Evolutionary conservation across 1,140 invertebrate species (phyloP), one percentile per base, ranked within the genome.

Genomic region (Achroia grisella): DNA sequence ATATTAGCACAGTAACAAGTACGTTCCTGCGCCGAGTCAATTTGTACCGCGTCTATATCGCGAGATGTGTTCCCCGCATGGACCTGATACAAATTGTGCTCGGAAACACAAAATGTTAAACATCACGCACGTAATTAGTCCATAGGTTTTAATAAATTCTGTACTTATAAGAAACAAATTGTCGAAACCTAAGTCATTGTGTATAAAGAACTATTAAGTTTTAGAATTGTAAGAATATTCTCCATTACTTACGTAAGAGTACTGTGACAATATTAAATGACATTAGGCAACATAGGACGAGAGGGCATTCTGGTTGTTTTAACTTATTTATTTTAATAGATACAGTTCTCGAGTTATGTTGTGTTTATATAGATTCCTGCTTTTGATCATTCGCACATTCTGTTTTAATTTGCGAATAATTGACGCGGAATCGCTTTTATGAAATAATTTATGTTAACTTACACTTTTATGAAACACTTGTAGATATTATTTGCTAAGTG

Each of bases 101-200:
- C 69, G 58, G 35, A 11, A 34, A 37, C 44, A 51, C 56, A 64
- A 37, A 56, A 59, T 62, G 57, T 61, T 37, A 58, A 17, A 54
- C 61, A 71, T 66, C 70, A 64, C 78, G 77, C 78, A 79, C 78
- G 65, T 75, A 67, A 65, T 82, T 82, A 81, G 73, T 76, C 73
- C 64, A 68, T 85, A 85, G 71, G 71, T 65, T 79, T 72, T 75
- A 71, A 65, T 76, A 75, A 71, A 66, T 61, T 70, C 71, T 67
- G 77, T 85, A 85, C 77, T 81, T 82, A 85, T 85, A 85, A 82
- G 75, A 74, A 80, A 80, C 75, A 80, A 84, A 76, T 75, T 78
- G 77, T 85, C 77, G 79, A 80, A 85, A 81, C 75, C 81, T 85
- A 85, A 85, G 81, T 85, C 81, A 85, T 85, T 82, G 73, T 85